Evolutionary conservation across 2,113 vertebrate species (phyloP).

Genomic region (Proteles cristata): DNA sequence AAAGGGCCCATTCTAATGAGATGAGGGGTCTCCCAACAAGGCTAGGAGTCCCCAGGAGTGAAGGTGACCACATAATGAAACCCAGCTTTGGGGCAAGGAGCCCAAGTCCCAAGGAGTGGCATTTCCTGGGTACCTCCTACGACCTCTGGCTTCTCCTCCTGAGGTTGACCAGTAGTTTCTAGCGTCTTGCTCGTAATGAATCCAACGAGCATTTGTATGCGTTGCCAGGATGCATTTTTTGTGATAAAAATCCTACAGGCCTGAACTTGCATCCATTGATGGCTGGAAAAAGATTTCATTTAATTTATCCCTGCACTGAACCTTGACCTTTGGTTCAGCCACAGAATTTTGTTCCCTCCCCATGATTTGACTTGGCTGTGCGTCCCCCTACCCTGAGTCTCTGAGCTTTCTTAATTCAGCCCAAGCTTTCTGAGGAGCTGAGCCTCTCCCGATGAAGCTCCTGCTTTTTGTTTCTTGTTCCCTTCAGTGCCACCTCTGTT

Average conservation of each 20-base stretch:
- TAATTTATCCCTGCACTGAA: neutral
- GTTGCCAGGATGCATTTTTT: neutral
- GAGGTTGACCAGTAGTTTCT: neutral
- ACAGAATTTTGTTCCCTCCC: neutral
- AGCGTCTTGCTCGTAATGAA: neutral
- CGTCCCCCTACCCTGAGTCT: neutral
- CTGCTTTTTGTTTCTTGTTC: neutral
- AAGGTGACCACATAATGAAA: too few relatives aligned
- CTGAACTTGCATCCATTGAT: neutral
- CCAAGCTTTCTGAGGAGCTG: too few relatives aligned
- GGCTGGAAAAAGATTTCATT: neutral
- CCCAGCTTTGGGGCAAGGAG: neutral
- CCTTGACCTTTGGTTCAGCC: neutral
- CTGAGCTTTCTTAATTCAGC: too few relatives aligned
- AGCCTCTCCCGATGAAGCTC: neutral
- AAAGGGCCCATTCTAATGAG: neutral
- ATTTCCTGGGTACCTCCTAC: neutral
- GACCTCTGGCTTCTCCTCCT: too few relatives aligned
- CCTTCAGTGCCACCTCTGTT: accelerated
- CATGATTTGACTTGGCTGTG: neutral
- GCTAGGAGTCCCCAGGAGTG: too few relatives aligned
- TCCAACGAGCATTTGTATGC: neutral
- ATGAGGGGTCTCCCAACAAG: neutral
- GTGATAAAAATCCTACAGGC: neutral
- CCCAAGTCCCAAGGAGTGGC: neutral